Evolutionary conservation across 2,113 vertebrate species (phyloP).

Genomic region (rabbit (Oryctolagus cuniculus)): DNA sequence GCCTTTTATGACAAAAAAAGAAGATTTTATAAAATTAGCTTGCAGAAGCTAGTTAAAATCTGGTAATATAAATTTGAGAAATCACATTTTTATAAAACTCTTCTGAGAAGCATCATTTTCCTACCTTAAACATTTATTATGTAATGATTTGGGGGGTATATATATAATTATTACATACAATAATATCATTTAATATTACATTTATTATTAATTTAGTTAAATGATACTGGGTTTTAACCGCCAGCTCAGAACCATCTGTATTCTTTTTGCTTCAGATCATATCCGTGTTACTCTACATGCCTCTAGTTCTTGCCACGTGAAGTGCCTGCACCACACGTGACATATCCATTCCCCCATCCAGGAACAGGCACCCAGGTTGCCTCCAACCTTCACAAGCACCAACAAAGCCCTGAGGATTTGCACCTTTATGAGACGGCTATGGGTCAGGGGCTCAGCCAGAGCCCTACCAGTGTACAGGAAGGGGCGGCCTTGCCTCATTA

Average conservation of each 20-base stretch:
- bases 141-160: not conserved
- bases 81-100: not conserved
- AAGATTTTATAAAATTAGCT: constrained; percentile 20
- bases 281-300: accelerated
- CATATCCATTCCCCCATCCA: accelerated
- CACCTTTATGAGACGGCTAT: accelerated
- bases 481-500: accelerated
- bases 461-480: accelerated
- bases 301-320: not conserved
- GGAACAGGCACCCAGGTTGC: too few species aligned
- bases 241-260: not conserved
- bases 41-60: not conserved
- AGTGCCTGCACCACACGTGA: not conserved
- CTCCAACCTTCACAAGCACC: not conserved
- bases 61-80: constrained; percentile 48
- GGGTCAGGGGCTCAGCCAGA: not conserved
- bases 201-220: not conserved
- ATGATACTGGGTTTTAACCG: not conserved
- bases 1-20: constrained; percentile 36
- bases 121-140: not conserved
- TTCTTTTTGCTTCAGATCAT: not conserved
- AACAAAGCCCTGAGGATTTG: not conserved
- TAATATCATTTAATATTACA: too few species aligned
- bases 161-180: too few species aligned
- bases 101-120: not conserved